These are phyloP conservation scores for Lophura swinhoii DNA, from an alignment of 2,797 vertebrate species.

Conservation along the genomic window DNA sequence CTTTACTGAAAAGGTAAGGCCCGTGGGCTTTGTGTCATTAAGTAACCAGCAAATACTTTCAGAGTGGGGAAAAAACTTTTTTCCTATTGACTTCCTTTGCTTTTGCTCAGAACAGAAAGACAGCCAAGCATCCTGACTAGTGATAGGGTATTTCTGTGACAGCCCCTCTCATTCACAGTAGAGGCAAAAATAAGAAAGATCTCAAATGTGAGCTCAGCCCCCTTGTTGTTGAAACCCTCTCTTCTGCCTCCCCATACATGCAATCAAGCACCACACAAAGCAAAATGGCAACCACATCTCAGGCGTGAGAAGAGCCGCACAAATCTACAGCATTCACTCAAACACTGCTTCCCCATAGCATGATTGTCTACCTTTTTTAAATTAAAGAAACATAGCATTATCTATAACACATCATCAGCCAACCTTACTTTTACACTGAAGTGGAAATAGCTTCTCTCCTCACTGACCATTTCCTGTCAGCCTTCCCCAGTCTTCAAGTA, in stretches of 20 bases:
- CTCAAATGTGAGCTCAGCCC: background rate
- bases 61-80: background rate
- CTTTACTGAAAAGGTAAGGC: background rate
- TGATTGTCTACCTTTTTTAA: background rate
- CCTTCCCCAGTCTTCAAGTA: background rate
- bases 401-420: background rate
- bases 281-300: background rate
- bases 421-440: background rate
- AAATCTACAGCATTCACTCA: background rate
- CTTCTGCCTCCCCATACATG: background rate
- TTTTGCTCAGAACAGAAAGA: background rate
- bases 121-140: background rate
- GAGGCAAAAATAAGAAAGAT: background rate
- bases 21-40: background rate
- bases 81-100: background rate
- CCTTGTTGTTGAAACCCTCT: background rate
- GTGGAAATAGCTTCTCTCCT: background rate
- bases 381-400: background rate
- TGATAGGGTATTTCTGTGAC: background rate
- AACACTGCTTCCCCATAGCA: accelerated
- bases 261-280: background rate
- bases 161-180: background rate
- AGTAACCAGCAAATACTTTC: background rate
- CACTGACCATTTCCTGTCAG: background rate
- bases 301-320: background rate